phyloP scores from a whole-genome alignment of 1,140 invertebrate species.

The Theocolax elegans region DNA sequence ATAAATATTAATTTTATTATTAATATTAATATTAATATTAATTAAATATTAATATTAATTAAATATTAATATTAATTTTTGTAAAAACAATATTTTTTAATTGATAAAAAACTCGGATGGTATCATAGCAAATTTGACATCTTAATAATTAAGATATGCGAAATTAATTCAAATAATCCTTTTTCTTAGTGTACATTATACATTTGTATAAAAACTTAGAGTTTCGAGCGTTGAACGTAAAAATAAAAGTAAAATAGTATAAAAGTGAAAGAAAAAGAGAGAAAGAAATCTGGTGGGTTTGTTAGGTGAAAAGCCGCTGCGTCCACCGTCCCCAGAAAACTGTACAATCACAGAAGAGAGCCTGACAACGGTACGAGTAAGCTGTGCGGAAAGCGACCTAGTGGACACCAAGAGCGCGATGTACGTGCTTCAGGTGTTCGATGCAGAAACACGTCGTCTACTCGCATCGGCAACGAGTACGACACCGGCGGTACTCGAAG shows the following conservation, averaged over 20 bases:
- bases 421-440: conserved; percentile 70
- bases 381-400: conserved; percentile 63
- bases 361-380: conserved; percentile 63
- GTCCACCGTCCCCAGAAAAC: conserved; percentile 63
- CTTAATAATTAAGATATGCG: too few relatives aligned
- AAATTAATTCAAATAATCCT: too few relatives aligned
- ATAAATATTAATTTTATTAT: too few relatives aligned
- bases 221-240: too few relatives aligned
- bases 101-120: too few relatives aligned
- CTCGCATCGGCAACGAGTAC: conserved; percentile 68
- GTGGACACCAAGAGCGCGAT: conserved; percentile 60
- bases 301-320: conserved; percentile 59
- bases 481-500: conserved; percentile 65
- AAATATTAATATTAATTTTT: too few relatives aligned
- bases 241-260: not conserved
- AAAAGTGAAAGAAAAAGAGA: not conserved
- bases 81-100: too few relatives aligned
- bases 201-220: too few relatives aligned
- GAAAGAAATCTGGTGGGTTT: not conserved
- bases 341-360: conserved; percentile 68
- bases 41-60: too few relatives aligned
- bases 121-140: too few relatives aligned
- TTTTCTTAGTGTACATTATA: too few relatives aligned
- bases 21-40: too few relatives aligned
- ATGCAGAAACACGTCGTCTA: conserved; percentile 66